phyloP scores from a whole-genome alignment of 2,797 vertebrate genomes.

The Chlorospingus semifuscus region DNA sequence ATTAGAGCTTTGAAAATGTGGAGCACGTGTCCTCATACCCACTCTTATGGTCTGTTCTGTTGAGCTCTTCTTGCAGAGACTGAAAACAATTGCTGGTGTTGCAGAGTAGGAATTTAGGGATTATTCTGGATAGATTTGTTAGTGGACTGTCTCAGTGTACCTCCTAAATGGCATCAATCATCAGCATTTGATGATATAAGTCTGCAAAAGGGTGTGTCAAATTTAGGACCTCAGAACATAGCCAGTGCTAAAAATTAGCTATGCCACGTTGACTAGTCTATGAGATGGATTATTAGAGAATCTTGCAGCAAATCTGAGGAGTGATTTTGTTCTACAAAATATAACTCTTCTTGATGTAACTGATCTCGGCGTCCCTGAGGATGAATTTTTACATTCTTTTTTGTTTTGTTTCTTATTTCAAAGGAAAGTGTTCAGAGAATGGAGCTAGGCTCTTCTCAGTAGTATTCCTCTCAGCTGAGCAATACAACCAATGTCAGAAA shows the following conservation, averaged over 20 bases:
- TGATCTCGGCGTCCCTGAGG: not conserved
- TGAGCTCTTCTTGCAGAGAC: not conserved
- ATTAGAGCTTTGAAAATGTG: not conserved
- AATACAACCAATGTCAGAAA: not conserved
- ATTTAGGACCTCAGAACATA: not conserved
- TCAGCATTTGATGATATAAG: not conserved
- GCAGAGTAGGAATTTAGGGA: not conserved
- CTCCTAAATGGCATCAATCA: not conserved
- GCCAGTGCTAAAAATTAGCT: not conserved
- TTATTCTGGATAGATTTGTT: not conserved
- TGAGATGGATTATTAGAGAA: not conserved
- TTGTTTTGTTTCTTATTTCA: not conserved
- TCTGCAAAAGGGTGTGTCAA: not conserved
- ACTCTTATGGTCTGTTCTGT: not conserved
- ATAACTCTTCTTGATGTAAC: not conserved
- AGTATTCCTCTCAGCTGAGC: not conserved
- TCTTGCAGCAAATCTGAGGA: not conserved
- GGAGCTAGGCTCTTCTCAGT: not conserved
- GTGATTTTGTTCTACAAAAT: not conserved
- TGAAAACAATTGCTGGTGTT: not conserved
- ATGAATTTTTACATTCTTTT: not conserved
- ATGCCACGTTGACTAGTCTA: not conserved
- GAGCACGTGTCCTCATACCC: rapidly evolving
- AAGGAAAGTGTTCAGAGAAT: not conserved
- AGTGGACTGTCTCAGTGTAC: not conserved